phyloP scores from a whole-genome alignment of 2,888 invertebrate species.

The Sinodicranocentrus sp. region DNA sequence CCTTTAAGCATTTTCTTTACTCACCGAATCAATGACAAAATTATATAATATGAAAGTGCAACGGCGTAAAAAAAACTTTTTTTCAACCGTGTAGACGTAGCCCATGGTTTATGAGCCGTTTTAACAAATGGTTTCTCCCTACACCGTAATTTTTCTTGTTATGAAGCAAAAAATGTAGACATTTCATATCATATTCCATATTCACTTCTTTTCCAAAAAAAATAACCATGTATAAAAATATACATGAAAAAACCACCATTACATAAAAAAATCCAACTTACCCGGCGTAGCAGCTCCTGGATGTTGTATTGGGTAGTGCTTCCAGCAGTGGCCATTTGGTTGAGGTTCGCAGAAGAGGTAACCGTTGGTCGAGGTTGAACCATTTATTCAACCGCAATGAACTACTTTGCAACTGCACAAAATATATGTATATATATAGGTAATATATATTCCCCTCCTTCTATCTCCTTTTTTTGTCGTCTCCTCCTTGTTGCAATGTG shows the following conservation, averaged over 20 bases:
- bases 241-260: no score
- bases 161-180: constrained; percentile 50
- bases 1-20: no score
- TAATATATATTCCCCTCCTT: constrained; percentile 19
- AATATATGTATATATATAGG: not conserved
- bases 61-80: not conserved
- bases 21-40: no score
- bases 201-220: no score
- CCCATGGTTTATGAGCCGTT: constrained; percentile 56
- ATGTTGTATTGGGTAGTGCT: constrained; percentile 74
- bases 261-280: constrained; percentile 61
- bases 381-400: constrained; percentile 74
- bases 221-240: no score
- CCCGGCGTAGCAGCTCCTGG: constrained; percentile 75
- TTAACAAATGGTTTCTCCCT: constrained; percentile 57
- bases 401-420: constrained; percentile 47
- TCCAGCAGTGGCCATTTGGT: constrained; percentile 75
- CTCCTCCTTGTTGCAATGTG: not conserved
- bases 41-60: no score
- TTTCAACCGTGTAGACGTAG: constrained; percentile 15
- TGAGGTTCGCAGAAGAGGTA: constrained; percentile 63
- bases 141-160: constrained; percentile 50
- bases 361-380: constrained; percentile 76
- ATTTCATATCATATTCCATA: constrained; percentile 42
- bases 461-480: constrained; percentile 13